Conservation (phyloP, 2,113 vertebrate genomes). For the Dicrurus megarhynchus region DNA sequence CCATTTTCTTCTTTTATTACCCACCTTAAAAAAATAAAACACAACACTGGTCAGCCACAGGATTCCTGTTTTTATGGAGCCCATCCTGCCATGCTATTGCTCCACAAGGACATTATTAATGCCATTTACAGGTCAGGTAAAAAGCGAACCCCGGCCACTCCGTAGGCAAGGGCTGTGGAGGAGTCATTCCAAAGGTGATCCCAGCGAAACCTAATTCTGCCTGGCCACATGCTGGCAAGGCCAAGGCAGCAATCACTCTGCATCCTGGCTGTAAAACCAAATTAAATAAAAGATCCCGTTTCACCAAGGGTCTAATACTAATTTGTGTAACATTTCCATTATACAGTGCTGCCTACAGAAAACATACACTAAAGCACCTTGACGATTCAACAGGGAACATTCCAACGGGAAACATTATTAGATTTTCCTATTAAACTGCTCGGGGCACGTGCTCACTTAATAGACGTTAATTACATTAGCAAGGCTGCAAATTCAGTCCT, state of each 20-base stretch:
- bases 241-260: neutral
- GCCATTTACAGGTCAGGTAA: conserved; percentile 57
- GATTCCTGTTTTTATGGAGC: conserved; percentile 52
- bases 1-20: conserved; percentile 42
- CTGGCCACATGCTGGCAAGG: conserved; percentile 35
- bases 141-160: neutral
- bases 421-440: conserved; percentile 68
- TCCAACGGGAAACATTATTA: conserved; percentile 66
- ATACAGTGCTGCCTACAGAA: conserved; percentile 66
- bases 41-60: neutral
- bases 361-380: conserved; percentile 8
- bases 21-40: neutral
- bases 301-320: conserved; percentile 69
- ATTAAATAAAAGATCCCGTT: conserved; percentile 73
- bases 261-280: conserved; percentile 68
- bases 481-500: conserved; percentile 46
- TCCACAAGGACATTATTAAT: conserved; percentile 62
- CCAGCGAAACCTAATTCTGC: conserved; percentile 35
- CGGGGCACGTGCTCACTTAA: neutral
- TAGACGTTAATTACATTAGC: conserved; percentile 67
- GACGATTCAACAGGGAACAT: conserved; percentile 30
- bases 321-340: conserved; percentile 76
- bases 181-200: conserved; percentile 55
- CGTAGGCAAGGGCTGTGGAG: neutral
- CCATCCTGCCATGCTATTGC: conserved; percentile 27